Conservation (phyloP, 2,888 invertebrate genomes). For the Siphonodentalium dalli region DNA sequence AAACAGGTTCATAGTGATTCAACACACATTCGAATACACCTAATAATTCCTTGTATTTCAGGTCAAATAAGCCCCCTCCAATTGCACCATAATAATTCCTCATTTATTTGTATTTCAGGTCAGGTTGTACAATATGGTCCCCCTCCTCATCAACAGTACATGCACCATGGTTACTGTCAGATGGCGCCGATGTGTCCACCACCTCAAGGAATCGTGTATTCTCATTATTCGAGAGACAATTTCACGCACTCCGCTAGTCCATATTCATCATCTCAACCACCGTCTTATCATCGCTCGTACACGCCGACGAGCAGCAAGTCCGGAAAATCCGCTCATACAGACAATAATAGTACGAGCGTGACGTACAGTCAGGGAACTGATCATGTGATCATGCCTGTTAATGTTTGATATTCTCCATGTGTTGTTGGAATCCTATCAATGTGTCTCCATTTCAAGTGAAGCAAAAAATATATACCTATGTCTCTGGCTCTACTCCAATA, state of each 20-base stretch:
- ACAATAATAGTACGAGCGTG: slow-evolving; percentile 51
- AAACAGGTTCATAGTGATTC: no score
- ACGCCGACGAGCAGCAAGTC: slow-evolving; percentile 60
- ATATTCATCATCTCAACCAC: slow-evolving; percentile 50
- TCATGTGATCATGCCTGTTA: slow-evolving; percentile 55
- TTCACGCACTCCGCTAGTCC: slow-evolving; percentile 39
- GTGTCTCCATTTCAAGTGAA: no score
- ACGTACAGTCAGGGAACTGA: slow-evolving; percentile 55
- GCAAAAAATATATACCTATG: no score
- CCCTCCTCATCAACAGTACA: slow-evolving; percentile 42
- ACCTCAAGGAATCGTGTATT: slow-evolving; percentile 42
- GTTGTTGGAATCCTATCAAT: no score
- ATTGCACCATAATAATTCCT: no score
- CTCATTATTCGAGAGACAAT: slow-evolving; percentile 39
- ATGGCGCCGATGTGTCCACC: slow-evolving; percentile 55
- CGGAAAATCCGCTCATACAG: slow-evolving; percentile 53
- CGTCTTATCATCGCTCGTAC: slow-evolving; percentile 55
- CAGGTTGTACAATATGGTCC: no score
- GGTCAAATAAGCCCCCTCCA: no score
- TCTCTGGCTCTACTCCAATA: no score
- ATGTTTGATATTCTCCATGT: no score
- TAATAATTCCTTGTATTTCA: no score
- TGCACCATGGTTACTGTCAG: slow-evolving; percentile 57
- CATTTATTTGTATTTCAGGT: no score
- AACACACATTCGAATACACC: no score